phyloP scores from a whole-genome alignment of 2,888 invertebrate species.

The Antheraea yamamai region DNA sequence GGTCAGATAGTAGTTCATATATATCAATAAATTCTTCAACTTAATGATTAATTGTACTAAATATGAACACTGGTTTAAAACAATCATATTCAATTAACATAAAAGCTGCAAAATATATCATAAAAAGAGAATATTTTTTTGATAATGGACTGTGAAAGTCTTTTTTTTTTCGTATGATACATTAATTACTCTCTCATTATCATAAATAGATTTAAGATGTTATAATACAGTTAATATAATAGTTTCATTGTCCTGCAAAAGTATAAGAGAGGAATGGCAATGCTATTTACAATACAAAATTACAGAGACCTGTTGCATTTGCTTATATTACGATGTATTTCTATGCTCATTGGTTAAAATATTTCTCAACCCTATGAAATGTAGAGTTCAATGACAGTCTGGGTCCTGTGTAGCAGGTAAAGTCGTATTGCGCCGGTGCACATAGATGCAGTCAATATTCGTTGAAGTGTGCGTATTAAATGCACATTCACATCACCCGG shows the following conservation, averaged over 20 bases:
- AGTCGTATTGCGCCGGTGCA: constrained; percentile 27
- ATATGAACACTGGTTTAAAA: not conserved
- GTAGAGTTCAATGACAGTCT: not conserved
- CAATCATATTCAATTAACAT: not conserved
- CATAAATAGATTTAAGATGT: too few species aligned
- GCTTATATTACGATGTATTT: not conserved
- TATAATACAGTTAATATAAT: too few species aligned
- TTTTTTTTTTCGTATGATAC: not conserved
- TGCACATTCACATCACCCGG: constrained; percentile 12
- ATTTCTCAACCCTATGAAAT: constrained; percentile 15
- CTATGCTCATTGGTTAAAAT: not conserved
- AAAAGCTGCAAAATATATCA: not conserved
- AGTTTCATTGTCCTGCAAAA: not conserved
- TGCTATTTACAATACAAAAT: not conserved
- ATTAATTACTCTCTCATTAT: too few species aligned
- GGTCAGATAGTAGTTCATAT: too few species aligned
- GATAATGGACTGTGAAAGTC: not conserved
- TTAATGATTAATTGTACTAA: not conserved
- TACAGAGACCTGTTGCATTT: constrained; percentile 9
- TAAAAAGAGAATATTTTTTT: not conserved
- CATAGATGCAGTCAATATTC: constrained; percentile 24
- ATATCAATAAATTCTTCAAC: not conserved
- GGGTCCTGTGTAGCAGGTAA: not conserved
- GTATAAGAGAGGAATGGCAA: not conserved
- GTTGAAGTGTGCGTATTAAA: constrained; percentile 24